Conservation (phyloP, 2,113 vertebrate genomes). For the Crotalus tigris region DNA sequence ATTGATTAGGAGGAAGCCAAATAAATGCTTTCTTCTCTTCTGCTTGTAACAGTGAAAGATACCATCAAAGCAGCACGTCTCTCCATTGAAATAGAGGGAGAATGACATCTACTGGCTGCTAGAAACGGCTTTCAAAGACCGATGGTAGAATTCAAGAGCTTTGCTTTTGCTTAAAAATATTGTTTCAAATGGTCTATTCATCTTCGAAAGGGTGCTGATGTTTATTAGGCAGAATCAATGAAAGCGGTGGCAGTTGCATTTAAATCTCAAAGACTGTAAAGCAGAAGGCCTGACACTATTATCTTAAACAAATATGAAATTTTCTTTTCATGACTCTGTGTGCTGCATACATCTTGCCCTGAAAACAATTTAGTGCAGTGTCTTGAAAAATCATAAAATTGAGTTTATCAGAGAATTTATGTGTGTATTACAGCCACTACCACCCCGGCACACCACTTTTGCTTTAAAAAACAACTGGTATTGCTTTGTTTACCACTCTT, state of each 20-base stretch:
- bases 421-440: neutral
- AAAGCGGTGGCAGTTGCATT: slow-evolving; percentile 27
- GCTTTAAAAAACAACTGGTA: neutral
- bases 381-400: neutral
- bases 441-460: neutral
- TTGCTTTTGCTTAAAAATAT: slow-evolving; percentile 14
- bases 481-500: neutral
- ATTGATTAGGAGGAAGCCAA: slow-evolving; percentile 57
- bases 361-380: neutral
- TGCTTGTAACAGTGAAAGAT: slow-evolving; percentile 43
- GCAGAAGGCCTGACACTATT: slow-evolving; percentile 18
- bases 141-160: slow-evolving; percentile 14
- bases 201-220: neutral
- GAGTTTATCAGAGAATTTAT: neutral
- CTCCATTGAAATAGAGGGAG: slow-evolving; percentile 59
- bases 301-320: slow-evolving; percentile 8
- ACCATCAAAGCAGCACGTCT: slow-evolving; percentile 31
- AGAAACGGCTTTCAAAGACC: slow-evolving; percentile 20
- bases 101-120: slow-evolving; percentile 71
- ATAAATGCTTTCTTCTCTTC: slow-evolving; percentile 35
- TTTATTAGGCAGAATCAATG: slow-evolving; percentile 9
- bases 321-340: slow-evolving; percentile 10
- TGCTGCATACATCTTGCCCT: neutral
- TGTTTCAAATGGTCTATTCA: slow-evolving; percentile 10
- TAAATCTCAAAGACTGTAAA: slow-evolving; percentile 18